Percentiles rank a stretch among this genome's conserved stretches.
phyloP scores from a whole-genome alignment of 1,140 invertebrate genomes.

The Brachionus asplanchnoidis region DNA sequence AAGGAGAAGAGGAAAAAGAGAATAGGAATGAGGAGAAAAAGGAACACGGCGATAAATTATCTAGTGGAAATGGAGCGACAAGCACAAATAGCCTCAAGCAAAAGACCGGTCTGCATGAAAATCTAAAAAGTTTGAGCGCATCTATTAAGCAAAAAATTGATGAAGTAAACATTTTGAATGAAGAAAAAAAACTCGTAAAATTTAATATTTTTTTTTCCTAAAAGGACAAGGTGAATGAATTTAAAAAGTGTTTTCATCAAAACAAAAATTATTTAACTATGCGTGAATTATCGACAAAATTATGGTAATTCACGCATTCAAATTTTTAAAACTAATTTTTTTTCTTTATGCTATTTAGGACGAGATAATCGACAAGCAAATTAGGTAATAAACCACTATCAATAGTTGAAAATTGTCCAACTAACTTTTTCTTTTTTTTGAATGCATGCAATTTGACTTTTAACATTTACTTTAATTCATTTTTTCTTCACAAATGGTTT shows the following conservation, averaged over 20 bases:
- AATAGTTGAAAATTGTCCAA: neutral
- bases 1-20: neutral
- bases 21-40: neutral
- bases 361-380: neutral
- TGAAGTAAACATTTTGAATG: neutral
- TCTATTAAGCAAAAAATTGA: constrained; percentile 24
- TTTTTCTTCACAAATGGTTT: too few relatives aligned
- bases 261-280: neutral
- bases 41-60: neutral
- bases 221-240: constrained; percentile 28
- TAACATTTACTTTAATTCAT: neutral
- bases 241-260: neutral
- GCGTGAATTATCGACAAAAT: constrained; percentile 3
- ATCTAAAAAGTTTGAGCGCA: constrained; percentile 18
- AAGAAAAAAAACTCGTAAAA: neutral
- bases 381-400: neutral
- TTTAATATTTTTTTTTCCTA: neutral
- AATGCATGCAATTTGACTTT: neutral
- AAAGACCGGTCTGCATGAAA: constrained; percentile 37
- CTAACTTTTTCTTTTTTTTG: neutral
- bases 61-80: neutral
- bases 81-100: neutral
- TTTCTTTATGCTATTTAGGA: neutral
- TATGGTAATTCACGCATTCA: constrained; percentile 9
- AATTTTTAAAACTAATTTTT: neutral